Evolutionary conservation across 2,113 vertebrate species (phyloP), one percentile per base, ranked within the genome.

Genomic region (Haplotaxodon microlepis): DNA sequence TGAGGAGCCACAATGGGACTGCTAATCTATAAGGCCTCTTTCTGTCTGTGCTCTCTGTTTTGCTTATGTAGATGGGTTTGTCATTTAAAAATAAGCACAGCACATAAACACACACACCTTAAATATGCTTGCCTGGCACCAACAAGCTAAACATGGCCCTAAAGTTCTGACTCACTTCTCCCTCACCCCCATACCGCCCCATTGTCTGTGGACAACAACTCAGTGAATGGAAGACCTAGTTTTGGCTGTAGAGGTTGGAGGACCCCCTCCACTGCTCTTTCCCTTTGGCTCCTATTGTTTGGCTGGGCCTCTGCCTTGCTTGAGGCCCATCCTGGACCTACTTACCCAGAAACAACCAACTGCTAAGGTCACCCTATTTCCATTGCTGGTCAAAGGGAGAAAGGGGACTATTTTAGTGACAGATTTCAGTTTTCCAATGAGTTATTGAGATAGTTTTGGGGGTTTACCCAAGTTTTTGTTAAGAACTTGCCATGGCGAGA

Each of bases 211-310:
- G 38, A 85, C 54, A 73, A 36, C 81, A 29, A 78, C 88, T 82
- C 61, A 82, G 84, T 94, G 92, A 95, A 94, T 93, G 86, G 90
- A 92, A 95, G 94, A 94, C 95, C 95, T 94, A 95, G 91, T 95
- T 95, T 94, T 87, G 88, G 84, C 82, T 81, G 78, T 79, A 9
- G 90, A 92, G 89, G 91, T 87, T 92, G 89, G 85, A 93, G 91
- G 91, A 94, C 82, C 90, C 93, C 92, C 91, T 91, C 90, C 50
- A 54, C 51, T 88, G 56, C 88, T 92, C 87, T 89, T 79, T 91
- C 83, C 79, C 81, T 84, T 89, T 63, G 89, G 90, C 88, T 82
- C 53, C 90, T 53, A 92, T 95, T 96, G 94, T 94, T 93, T 93
- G 90, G 86, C 84, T 34, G 86, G 82, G 88, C 84, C 90, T 91